Base-by-base conservation (phyloP, 2,113 vertebrate genomes). In the rat (Rattus norvegicus) region DNA sequence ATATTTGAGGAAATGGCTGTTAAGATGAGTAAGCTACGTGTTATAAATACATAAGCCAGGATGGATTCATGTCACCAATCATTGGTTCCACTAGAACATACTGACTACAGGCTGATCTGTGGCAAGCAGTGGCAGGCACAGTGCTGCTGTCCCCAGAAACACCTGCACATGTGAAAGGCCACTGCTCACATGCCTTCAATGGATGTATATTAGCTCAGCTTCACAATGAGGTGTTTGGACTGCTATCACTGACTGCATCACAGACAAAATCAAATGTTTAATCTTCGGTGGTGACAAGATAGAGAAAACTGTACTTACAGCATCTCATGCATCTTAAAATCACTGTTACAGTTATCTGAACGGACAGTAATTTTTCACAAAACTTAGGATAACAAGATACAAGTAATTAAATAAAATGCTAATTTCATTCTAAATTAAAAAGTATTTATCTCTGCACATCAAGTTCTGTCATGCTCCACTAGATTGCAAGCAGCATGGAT, bases 21-120 rank as follows among this genome's bases (percentile, higher is more conserved):
- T 81, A 92, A 95, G 86, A 86, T 88, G 72, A 76, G 76, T 47
- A 88, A 95, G 81, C 87, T 49, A 43, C 87, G 33, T 28, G n/a
- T 90, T 83, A 93, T 77, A 92, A 86, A 92, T 47, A 95, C 11
- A 61, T 1, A 94, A 47, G 39, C 22, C 59, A 73, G 61, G 81
- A 76, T 28, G 88, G 65, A 24, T 28, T 76, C 36, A 61, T 39
- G 12, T 4, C 22, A 52, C n/a, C 33, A 95, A 63, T 43, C 67
- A 72, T 79, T 47, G 87, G 47, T 47, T 24, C 52, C 36, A 79
- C 19, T 87, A 67, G 19, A 24, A 47, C 16, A 59, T 63, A 47
- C 12, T 69, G 73, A 76, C 26, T 17, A 49, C 5, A 65, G 85
- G 92, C n/a, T 73, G 65, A 61, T 63, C 14, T 52, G 80, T 69